Evolutionary conservation across 1,140 invertebrate species (phyloP).

Genomic region (Drosophila kohkoa): DNA sequence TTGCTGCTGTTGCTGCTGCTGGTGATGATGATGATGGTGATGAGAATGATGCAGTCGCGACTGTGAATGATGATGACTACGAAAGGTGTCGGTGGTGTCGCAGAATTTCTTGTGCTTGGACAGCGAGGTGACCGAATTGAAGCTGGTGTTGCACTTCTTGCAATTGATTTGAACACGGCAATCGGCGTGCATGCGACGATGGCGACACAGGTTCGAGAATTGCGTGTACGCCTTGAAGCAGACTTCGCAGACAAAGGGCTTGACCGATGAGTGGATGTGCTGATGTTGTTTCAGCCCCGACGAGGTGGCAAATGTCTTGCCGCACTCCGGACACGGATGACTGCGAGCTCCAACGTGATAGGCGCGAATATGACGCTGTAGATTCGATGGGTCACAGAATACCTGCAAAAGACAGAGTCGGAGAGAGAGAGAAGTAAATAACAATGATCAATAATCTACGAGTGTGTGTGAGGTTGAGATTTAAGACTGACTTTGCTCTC

Average conservation of each 20-base stretch:
- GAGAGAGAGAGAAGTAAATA: constrained; percentile 37
- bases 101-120: constrained; percentile 94
- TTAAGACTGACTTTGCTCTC: constrained; percentile 45
- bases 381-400: constrained; percentile 97
- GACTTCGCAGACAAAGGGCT: constrained; percentile 98
- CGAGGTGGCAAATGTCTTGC: constrained; percentile 98
- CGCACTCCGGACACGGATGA: constrained; percentile 98
- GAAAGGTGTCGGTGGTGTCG: constrained; percentile 87
- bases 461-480: not conserved
- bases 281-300: constrained; percentile 99
- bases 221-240: constrained; percentile 98
- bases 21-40: constrained; percentile 60
- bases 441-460: constrained; percentile 3
- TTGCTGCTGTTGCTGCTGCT: constrained; percentile 38
- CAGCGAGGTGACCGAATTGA: constrained; percentile 93
- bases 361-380: constrained; percentile 97
- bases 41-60: constrained; percentile 59
- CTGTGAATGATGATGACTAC: constrained; percentile 14
- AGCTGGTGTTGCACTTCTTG: constrained; percentile 95
- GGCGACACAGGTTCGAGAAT: constrained; percentile 99
- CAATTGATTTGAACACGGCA: constrained; percentile 96
- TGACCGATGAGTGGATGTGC: constrained; percentile 99
- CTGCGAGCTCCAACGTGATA: constrained; percentile 96
- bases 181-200: constrained; percentile 99
- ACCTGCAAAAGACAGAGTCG: constrained; percentile 87